phyloP scores from a whole-genome alignment of 2,888 invertebrate species.

The Clistopyga incitator region DNA sequence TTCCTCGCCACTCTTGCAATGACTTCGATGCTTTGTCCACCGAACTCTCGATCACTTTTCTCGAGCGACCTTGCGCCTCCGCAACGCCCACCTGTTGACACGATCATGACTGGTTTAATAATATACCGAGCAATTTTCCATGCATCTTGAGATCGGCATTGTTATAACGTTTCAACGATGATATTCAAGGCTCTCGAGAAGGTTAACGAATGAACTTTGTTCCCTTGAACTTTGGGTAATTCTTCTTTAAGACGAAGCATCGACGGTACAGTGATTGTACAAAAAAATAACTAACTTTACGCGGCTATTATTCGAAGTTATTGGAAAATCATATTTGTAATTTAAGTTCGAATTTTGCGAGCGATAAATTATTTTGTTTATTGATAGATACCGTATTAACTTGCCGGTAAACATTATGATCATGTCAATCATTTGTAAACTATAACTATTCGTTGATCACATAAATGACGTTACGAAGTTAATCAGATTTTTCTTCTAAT shows the following conservation, averaged over 20 bases:
- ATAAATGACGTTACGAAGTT: too few relatives aligned
- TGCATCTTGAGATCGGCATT: not conserved
- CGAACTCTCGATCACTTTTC: constrained; percentile 86
- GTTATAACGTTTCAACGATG: not conserved
- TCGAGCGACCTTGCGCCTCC: constrained; percentile 86
- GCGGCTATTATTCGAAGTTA: too few relatives aligned
- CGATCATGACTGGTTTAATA: not conserved
- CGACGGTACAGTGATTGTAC: too few relatives aligned
- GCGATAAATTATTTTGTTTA: too few relatives aligned
- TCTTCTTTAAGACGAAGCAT: not conserved
- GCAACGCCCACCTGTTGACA: constrained; percentile 88
- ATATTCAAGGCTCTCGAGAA: constrained; percentile 9
- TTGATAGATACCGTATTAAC: too few relatives aligned
- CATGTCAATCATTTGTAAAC: too few relatives aligned
- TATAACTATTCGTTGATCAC: too few relatives aligned
- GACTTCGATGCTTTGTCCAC: constrained; percentile 94
- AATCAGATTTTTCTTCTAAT: too few relatives aligned
- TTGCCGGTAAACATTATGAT: too few relatives aligned
- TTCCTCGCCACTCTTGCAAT: constrained; percentile 93
- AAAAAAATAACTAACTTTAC: not conserved
- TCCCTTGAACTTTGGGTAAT: not conserved
- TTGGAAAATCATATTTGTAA: too few relatives aligned
- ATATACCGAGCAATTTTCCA: constrained; percentile 1
- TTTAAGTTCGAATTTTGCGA: too few relatives aligned
- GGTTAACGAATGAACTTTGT: not conserved